Base-by-base conservation (phyloP, 2,888 invertebrate species). In the Tanypteryx hageni region DNA sequence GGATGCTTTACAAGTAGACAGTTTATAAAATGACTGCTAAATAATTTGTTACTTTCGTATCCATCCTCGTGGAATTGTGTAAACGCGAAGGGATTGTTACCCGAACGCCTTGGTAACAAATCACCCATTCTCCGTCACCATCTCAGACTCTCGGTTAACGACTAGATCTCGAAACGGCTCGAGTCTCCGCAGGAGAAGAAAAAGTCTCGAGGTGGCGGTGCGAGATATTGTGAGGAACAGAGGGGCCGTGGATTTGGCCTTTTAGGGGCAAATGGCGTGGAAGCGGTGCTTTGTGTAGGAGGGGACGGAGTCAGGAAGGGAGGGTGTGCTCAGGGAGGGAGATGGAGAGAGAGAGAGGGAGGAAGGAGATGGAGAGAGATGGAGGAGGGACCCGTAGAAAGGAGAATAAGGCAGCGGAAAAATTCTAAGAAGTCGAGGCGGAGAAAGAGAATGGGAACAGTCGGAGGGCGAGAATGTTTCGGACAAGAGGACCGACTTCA, bases 201-300 rank as follows among this genome's bases (percentile, higher is more conserved):
- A n/a, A 11, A 27, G 22, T 27, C 27, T 76, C 22, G 76, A 76
- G 76, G 27, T 27, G 22, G n/a, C 22, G 76, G 10, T n/a, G 76
- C 22, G 22, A 76, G 76, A 76, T 76, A 76, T 76, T 76, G 76
- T 76, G 22, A 44, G 27, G 76, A 13, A n/a, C 76, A 76, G 76
- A 27, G 27, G 76, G 22, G 76, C 44, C 44, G 44, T 44, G 44
- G 44, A 44, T n/a, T 16, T n/a, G 64, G 64, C 27, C 76, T 22
- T 76, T 76, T 76, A 76, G 76, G 76, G 76, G 22, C 76, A 76
- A 76, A 76, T 76, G 76, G 76, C 76, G 27, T 8, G 76, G 76
- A 76, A 76, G 27, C 76, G 22, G 22, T 27, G 22, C 27, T 76
- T 76, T 76, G 76, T 76, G 27, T 16, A 27, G 16, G 64, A 64